phyloP scores from a whole-genome alignment of 2,888 invertebrate species.

The Cephus rjabovi region DNA sequence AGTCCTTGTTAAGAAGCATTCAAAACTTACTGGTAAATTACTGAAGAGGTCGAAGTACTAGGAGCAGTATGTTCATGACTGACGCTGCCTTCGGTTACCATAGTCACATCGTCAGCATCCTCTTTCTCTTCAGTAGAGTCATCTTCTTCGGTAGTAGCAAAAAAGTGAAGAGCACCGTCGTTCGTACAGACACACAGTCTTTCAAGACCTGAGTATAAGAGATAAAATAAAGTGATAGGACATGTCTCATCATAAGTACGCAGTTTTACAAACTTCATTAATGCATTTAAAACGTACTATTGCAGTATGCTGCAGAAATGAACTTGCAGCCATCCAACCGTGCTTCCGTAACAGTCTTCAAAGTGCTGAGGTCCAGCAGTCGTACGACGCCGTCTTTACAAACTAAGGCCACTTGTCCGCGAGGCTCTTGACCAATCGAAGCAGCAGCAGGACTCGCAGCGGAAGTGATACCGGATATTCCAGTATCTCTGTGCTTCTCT shows the following conservation, averaged over 20 bases:
- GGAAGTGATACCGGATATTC: slow-evolving; percentile 24
- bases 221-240: slow-evolving; percentile 10
- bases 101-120: slow-evolving; percentile 71
- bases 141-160: slow-evolving; percentile 80
- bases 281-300: slow-evolving; percentile 70
- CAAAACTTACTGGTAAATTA: slow-evolving; percentile 47
- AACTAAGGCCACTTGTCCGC: slow-evolving; percentile 77
- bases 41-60: slow-evolving; percentile 59
- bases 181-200: slow-evolving; percentile 86
- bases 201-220: slow-evolving; percentile 74
- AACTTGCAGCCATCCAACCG: slow-evolving; percentile 78
- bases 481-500: slow-evolving; percentile 45
- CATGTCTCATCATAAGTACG: neutral
- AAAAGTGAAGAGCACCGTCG: slow-evolving; percentile 85
- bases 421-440: slow-evolving; percentile 37
- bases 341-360: slow-evolving; percentile 77
- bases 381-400: slow-evolving; percentile 81
- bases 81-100: slow-evolving; percentile 48
- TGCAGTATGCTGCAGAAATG: slow-evolving; percentile 86
- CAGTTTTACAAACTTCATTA: neutral
- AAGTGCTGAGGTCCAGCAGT: slow-evolving; percentile 78
- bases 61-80: slow-evolving; percentile 47
- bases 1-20: neutral
- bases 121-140: slow-evolving; percentile 80
- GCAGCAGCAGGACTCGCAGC: slow-evolving; percentile 23